These are phyloP conservation scores for Catocala fraxini DNA, from an alignment of 2,888 invertebrate genomes.

Conservation along the genomic window DNA sequence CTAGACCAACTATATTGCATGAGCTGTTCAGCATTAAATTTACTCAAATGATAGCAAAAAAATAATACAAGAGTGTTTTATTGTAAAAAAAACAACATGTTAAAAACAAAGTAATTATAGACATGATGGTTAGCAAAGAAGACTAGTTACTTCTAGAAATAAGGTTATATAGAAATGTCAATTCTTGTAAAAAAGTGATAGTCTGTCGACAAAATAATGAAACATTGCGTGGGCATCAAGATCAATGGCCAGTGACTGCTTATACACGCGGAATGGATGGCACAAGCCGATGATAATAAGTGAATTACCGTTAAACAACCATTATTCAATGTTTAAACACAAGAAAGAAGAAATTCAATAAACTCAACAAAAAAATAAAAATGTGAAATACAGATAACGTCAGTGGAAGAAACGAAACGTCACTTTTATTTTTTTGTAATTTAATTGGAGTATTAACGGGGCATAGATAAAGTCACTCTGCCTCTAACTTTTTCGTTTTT, in stretches of 20 bases:
- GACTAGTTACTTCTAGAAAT: no score
- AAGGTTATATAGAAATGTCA: background rate
- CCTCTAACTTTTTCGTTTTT: slow-evolving; percentile 64
- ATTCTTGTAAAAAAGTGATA: slow-evolving; percentile 33
- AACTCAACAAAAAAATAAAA: slow-evolving; percentile 54
- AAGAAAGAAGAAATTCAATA: slow-evolving; percentile 57
- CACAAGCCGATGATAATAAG: slow-evolving; percentile 49
- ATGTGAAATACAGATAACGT: slow-evolving; percentile 59
- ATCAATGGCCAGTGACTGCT: slow-evolving; percentile 60
- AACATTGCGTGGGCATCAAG: slow-evolving; percentile 61
- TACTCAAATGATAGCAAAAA: no score
- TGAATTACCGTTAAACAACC: slow-evolving; percentile 46
- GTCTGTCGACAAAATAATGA: slow-evolving; percentile 53
- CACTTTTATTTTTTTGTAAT: slow-evolving; percentile 77
- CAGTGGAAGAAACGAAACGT: slow-evolving; percentile 68
- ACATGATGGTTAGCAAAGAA: no score
- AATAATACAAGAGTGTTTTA: no score
- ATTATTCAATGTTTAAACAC: slow-evolving; percentile 52
- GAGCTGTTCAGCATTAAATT: no score
- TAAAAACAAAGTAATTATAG: no score
- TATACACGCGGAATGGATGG: slow-evolving; percentile 67
- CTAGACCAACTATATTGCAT: no score
- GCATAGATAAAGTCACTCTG: slow-evolving; percentile 82
- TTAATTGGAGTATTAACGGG: slow-evolving; percentile 85
- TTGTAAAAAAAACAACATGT: no score